These are phyloP conservation scores for Pharmacophagus antenor DNA, from an alignment of 2,888 invertebrate species.

Conservation along the genomic window DNA sequence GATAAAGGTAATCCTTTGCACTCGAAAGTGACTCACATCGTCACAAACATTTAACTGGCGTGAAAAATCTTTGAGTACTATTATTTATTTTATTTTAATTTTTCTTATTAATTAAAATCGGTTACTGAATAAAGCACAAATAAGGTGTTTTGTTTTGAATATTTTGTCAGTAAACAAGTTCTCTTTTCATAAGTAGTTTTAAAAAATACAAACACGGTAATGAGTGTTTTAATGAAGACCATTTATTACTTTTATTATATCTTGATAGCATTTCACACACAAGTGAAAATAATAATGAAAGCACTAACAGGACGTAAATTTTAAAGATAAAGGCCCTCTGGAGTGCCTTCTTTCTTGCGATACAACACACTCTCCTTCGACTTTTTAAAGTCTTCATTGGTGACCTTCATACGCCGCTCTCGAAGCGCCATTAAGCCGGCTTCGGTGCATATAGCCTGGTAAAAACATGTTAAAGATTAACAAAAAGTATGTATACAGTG, in stretches of 20 bases:
- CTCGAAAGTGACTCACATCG: too few species aligned
- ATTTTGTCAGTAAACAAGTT: not conserved
- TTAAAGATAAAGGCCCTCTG: slow-evolving; percentile 98
- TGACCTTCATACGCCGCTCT: slow-evolving; percentile 99
- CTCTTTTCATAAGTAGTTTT: not conserved
- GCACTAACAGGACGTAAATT: slow-evolving; percentile 16
- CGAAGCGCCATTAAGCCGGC: slow-evolving; percentile 98
- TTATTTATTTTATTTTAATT: too few species aligned
- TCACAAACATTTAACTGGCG: too few species aligned
- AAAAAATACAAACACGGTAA: not conserved
- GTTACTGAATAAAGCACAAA: too few species aligned
- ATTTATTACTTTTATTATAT: slow-evolving; percentile 23
- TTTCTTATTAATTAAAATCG: too few species aligned
- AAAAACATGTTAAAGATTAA: slow-evolving; percentile 3
- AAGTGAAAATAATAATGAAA: not conserved
- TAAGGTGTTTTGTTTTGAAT: too few species aligned
- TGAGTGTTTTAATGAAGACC: slow-evolving; percentile 12
- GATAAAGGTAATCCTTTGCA: too few species aligned
- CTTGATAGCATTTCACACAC: slow-evolving; percentile 2
- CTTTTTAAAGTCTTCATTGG: slow-evolving; percentile 99
- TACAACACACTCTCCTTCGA: slow-evolving; percentile 99
- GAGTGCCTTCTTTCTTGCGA: slow-evolving; percentile 99
- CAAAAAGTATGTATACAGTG: too few species aligned
- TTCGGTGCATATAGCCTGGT: slow-evolving; percentile 99
- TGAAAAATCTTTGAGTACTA: too few species aligned